Conservation (phyloP, 2,113 vertebrate genomes). For the Oophaga pumilio region DNA sequence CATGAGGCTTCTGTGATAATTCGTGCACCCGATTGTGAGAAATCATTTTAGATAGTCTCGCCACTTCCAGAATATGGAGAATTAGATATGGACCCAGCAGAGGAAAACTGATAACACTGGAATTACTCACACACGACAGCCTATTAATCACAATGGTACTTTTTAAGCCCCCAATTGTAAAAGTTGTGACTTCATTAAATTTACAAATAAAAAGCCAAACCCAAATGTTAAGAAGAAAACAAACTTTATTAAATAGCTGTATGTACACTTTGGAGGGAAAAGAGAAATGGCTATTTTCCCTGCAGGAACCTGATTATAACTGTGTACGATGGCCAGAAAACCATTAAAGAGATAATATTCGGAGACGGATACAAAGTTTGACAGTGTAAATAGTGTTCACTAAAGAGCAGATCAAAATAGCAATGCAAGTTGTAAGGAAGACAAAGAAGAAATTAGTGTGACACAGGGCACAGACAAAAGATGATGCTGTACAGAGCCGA, state of each 20-base stretch:
- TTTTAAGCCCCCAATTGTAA: neutral
- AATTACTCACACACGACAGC: too few relatives aligned
- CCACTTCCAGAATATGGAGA: too few relatives aligned
- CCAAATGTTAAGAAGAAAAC: constrained; percentile 22
- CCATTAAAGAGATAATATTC: neutral
- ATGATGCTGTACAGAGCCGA: neutral
- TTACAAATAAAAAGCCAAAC: neutral
- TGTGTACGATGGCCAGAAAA: constrained; percentile 8
- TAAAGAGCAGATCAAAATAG: neutral
- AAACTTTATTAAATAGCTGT: constrained; percentile 50
- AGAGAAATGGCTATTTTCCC: constrained; percentile 48
- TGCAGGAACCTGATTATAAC: constrained; percentile 8
- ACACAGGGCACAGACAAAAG: neutral
- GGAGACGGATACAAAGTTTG: constrained; percentile 7
- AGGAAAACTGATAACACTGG: too few relatives aligned
- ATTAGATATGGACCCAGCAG: too few relatives aligned
- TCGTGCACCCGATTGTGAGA: too few relatives aligned
- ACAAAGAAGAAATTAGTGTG: constrained; percentile 2
- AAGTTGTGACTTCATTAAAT: neutral
- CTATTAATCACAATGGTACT: too few relatives aligned
- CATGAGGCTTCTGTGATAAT: too few relatives aligned
- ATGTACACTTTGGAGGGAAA: constrained; percentile 50
- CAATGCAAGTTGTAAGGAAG: constrained; percentile 9
- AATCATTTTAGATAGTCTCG: too few relatives aligned
- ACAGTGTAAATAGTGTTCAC: constrained; percentile 11